Percentiles rank a stretch among this genome's conserved stretches.
phyloP scores from a whole-genome alignment of 2,888 invertebrate genomes.

The Hecatera dysodea region DNA sequence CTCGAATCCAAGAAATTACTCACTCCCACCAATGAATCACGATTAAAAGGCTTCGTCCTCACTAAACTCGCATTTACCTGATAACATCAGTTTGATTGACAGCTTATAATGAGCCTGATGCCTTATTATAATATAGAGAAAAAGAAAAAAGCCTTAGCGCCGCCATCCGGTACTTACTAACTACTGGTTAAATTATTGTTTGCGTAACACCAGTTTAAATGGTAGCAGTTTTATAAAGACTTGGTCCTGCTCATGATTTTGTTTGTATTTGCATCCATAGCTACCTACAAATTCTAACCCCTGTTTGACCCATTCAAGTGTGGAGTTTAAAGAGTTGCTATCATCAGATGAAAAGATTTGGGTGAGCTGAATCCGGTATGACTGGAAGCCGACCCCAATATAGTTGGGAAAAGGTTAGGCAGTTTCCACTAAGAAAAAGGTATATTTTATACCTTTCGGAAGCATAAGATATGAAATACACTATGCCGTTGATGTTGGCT shows the following conservation, averaged over 20 bases:
- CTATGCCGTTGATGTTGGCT: too few species aligned
- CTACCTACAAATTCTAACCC: background rate
- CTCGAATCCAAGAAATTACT: slow-evolving; percentile 54
- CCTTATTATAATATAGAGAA: slow-evolving; percentile 78
- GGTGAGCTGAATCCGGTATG: too few species aligned
- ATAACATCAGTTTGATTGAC: slow-evolving; percentile 81
- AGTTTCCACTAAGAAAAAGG: too few species aligned
- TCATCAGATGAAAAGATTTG: background rate
- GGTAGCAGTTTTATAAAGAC: slow-evolving; percentile 68
- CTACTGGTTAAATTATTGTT: slow-evolving; percentile 81
- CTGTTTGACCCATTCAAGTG: background rate
- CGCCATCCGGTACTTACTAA: slow-evolving; percentile 74
- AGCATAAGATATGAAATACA: background rate
- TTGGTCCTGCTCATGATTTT: slow-evolving; percentile 18
- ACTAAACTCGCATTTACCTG: slow-evolving; percentile 62
- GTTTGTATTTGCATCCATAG: background rate
- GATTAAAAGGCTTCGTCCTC: slow-evolving; percentile 63
- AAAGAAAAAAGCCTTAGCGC: slow-evolving; percentile 71
- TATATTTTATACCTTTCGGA: background rate
- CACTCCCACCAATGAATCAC: slow-evolving; percentile 52
- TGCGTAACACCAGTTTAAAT: slow-evolving; percentile 76
- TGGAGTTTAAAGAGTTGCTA: background rate
- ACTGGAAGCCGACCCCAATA: too few species aligned
- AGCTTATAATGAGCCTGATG: slow-evolving; percentile 77
- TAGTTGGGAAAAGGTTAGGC: too few species aligned